Conservation (phyloP, 2,888 invertebrate species). For the Parnassius glacialis region DNA sequence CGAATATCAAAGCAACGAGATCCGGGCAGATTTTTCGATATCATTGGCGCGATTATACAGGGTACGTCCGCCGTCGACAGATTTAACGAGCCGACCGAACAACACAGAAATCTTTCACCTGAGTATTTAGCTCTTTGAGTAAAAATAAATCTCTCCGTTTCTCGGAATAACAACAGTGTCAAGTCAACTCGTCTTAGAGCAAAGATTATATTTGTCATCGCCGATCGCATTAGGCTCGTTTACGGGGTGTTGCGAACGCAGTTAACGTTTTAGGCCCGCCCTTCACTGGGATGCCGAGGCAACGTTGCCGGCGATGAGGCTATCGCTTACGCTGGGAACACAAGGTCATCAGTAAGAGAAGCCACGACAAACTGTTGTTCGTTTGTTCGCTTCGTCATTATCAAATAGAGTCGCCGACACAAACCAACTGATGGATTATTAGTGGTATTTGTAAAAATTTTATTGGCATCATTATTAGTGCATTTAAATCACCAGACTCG, state of each 20-base stretch:
- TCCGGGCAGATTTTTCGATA: conserved; percentile 70
- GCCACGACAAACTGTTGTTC: too few species aligned
- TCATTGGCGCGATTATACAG: conserved; percentile 78
- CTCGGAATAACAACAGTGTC: conserved; percentile 77
- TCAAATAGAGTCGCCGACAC: too few species aligned
- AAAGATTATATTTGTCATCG: conserved; percentile 80
- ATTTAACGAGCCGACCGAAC: conserved; percentile 70
- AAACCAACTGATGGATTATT: too few species aligned
- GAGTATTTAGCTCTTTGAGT: conserved; percentile 78
- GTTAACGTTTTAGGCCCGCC: conserved; percentile 55
- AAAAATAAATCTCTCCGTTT: conserved; percentile 77
- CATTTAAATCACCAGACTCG: too few species aligned
- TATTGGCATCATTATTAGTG: too few species aligned
- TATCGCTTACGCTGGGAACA: too few species aligned
- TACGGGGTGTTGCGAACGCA: conserved; percentile 65
- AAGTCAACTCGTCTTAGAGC: conserved; percentile 72
- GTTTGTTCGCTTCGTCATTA: too few species aligned
- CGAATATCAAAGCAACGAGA: conserved; percentile 63
- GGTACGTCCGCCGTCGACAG: conserved; percentile 62
- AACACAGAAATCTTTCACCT: conserved; percentile 78
- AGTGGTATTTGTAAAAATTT: too few species aligned
- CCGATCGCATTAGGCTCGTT: conserved; percentile 66
- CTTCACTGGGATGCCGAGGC: too few species aligned
- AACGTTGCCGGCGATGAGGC: too few species aligned
- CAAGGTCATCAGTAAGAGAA: too few species aligned